phyloP scores from a whole-genome alignment of 2,113 vertebrate species.

The Esox niger region DNA sequence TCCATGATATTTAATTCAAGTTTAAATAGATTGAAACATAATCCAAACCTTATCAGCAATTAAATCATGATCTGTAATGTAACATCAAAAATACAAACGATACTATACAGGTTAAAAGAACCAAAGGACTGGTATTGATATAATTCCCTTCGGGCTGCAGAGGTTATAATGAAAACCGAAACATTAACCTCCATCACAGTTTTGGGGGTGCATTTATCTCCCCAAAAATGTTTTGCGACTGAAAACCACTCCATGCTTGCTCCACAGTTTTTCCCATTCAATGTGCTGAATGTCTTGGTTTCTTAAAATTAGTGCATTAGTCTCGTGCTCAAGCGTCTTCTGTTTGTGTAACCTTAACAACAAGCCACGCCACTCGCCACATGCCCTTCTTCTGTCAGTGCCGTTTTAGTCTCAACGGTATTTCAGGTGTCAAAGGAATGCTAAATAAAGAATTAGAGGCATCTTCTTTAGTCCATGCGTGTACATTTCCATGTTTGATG shows the following conservation, averaged over 20 bases:
- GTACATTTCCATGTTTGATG: constrained; percentile 7
- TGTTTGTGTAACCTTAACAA: constrained; percentile 11
- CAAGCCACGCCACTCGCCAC: neutral
- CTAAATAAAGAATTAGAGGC: constrained; percentile 14
- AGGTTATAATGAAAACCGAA: neutral
- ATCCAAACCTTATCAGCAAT: neutral
- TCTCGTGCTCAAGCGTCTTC: constrained; percentile 26
- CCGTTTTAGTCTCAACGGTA: neutral
- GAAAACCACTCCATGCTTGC: constrained; percentile 1
- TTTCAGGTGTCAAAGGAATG: constrained; percentile 29
- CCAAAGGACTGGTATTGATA: neutral
- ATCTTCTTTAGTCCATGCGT: constrained; percentile 22
- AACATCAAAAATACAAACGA: neutral
- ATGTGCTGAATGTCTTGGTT: neutral
- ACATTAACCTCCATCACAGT: neutral
- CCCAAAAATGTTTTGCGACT: neutral
- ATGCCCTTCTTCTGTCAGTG: neutral
- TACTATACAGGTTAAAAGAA: neutral
- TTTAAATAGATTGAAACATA: neutral
- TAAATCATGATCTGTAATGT: neutral
- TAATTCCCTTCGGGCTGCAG: neutral
- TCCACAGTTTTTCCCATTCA: neutral
- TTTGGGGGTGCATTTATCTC: neutral
- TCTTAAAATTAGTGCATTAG: constrained; percentile 27
- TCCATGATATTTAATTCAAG: neutral